phyloP scores from a whole-genome alignment of 2,797 vertebrate species.

The Atherinosoma microstoma region DNA sequence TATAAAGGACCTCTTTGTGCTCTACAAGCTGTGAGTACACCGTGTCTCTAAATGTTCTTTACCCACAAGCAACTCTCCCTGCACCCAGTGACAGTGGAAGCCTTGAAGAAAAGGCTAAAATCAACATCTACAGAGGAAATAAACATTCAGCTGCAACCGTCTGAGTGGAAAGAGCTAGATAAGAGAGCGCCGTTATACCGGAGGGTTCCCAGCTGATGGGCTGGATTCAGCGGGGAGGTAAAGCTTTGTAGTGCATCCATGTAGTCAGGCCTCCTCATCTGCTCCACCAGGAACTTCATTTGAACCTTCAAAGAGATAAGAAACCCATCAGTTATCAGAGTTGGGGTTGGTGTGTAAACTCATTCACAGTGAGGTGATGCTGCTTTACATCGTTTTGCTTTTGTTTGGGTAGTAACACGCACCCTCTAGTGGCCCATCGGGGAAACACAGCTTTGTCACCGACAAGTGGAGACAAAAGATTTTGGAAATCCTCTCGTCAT shows the following conservation, averaged over 20 bases:
- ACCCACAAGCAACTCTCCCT: background rate
- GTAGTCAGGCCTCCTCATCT: constrained; percentile 97
- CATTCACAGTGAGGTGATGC: too few species aligned
- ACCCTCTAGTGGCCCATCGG: constrained; percentile 30
- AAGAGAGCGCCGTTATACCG: constrained; percentile 77
- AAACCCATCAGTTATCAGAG: constrained; percentile 1
- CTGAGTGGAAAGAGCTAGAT: constrained; percentile 8
- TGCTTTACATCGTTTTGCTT: background rate
- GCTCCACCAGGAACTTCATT: constrained; percentile 99
- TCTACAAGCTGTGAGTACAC: background rate
- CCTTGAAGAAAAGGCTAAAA: background rate
- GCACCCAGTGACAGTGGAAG: background rate
- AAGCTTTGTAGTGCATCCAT: constrained; percentile 98
- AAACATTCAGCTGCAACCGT: constrained; percentile 16
- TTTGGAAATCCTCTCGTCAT: background rate
- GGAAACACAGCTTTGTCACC: background rate
- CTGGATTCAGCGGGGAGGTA: constrained; percentile 96
- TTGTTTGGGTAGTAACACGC: background rate
- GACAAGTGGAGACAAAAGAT: background rate
- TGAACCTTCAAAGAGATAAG: constrained; percentile 86
- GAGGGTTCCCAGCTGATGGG: constrained; percentile 96
- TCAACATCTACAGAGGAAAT: constrained; percentile 15
- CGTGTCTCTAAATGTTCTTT: constrained; percentile 1
- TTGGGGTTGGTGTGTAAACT: constrained; percentile 1
- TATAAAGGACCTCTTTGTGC: too few species aligned